Percentiles rank a stretch among this genome's conserved stretches.
Conservation (phyloP, 2,888 invertebrate species). For the Lacanobia wlatinum region DNA sequence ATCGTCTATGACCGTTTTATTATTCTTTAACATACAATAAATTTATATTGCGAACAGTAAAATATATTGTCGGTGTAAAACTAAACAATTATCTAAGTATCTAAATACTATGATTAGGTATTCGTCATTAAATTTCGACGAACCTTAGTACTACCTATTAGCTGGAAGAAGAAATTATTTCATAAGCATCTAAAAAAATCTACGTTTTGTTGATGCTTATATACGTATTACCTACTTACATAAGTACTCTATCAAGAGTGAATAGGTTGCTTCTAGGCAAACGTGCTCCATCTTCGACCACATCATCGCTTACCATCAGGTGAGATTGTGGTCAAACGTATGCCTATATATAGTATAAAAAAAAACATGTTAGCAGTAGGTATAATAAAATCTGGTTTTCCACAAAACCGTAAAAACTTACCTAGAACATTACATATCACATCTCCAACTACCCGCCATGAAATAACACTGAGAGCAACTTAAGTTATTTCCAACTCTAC, state of each 20-base stretch:
- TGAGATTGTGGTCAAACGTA: too few species aligned
- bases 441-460: neutral
- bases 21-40: neutral
- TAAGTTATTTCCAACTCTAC: neutral
- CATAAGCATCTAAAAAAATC: neutral
- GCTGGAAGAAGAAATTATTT: neutral
- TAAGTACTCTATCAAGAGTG: too few species aligned
- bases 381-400: neutral
- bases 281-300: too few species aligned
- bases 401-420: conserved; percentile 18
- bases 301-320: too few species aligned
- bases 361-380: neutral
- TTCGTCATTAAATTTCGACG: neutral
- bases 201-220: too few species aligned
- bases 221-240: too few species aligned
- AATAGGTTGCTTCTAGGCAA: too few species aligned
- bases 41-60: conserved; percentile 28
- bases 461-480: neutral
- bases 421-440: neutral
- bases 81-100: neutral
- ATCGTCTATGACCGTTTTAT: conserved; percentile 20
- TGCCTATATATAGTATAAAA: too few species aligned
- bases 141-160: neutral
- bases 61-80: conserved; percentile 22
- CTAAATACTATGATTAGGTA: neutral